Base-by-base conservation (phyloP, 2,888 invertebrate species). In the Lathronympha strigana region DNA sequence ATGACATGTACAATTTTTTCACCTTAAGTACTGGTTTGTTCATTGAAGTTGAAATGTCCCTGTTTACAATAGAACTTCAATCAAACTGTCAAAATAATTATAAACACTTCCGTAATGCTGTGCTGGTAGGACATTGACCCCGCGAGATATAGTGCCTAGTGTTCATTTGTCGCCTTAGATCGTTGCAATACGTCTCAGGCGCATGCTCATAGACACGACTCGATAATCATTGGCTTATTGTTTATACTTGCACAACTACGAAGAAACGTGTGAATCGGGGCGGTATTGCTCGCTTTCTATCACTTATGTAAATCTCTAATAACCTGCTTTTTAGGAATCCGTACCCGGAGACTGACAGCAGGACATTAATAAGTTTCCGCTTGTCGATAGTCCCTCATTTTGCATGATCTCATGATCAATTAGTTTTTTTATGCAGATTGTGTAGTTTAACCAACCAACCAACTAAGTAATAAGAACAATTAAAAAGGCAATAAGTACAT, bases 41-140 rank as follows among this genome's bases (percentile, higher is more conserved):
- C 38, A 50, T 38, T 38, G 2, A 33, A 36, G n/a, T 55, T 57
- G 51, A 50, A 21, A 58, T n/a, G 55, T 61, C 28, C 40, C 40
- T 60, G 51, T 67, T 70, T 70, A 63, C 63, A 49, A 36, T n/a
- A 4, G 63, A 68, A 68, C 63, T 66, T 67, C 61, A 73, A 70
- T 70, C 71, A 68, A 68, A 40, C 38, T 83, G 8, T 43, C 9
- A 21, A 4, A 19, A 43, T 21, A 43, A 9, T 13, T 43, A 36
- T 13, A 43, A 38, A 15, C 11, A 43, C 21, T 83, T 86, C 85
- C 83, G 83, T 85, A 86, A 83, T 81, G 61, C 76, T 75, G 78
- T 73, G 70, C 73, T 68, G 68, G 77, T 75, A 76, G 90, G 88
- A 88, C 88, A 80, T 85, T 87, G 90, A 88, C 90, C 83, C 75